A percentile compares a stretch with the other conserved stretches of the same genome.
phyloP scores from a whole-genome alignment of 2,888 invertebrate genomes.

The Tanypteryx hageni region DNA sequence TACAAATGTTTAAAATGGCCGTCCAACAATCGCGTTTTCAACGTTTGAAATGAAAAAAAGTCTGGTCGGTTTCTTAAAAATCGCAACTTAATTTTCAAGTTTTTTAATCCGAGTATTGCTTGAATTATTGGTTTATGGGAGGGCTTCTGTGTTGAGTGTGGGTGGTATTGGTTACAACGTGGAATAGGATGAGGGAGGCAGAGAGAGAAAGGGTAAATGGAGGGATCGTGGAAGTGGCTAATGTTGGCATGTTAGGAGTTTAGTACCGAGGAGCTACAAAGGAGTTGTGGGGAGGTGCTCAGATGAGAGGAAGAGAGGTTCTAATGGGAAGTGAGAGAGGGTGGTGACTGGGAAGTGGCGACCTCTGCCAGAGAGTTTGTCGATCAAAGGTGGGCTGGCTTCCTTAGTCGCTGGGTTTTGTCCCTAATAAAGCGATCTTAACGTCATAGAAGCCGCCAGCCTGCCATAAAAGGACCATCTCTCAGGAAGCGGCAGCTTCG shows the following conservation, averaged over 20 bases:
- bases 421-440: slow-evolving; percentile 32
- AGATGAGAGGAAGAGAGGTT: background rate
- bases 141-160: too few relatives aligned
- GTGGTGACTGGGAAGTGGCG: background rate
- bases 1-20: too few relatives aligned
- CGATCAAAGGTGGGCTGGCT: background rate
- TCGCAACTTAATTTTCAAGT: too few relatives aligned
- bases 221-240: background rate
- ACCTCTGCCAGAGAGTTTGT: background rate
- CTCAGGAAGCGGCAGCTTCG: background rate
- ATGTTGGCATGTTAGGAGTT: background rate
- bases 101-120: too few relatives aligned
- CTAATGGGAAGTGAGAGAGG: slow-evolving; percentile 3
- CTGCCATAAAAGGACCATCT: slow-evolving; percentile 9
- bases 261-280: background rate
- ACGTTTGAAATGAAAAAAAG: too few relatives aligned
- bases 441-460: slow-evolving; percentile 5
- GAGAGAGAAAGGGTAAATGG: background rate
- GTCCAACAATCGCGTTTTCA: too few relatives aligned
- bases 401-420: slow-evolving; percentile 21
- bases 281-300: background rate
- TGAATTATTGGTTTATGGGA: too few relatives aligned
- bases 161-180: too few relatives aligned
- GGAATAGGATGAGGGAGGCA: too few relatives aligned
- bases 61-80: too few relatives aligned